phyloP scores from a whole-genome alignment of 2,888 invertebrate species.

The Oscheius sp. region DNA sequence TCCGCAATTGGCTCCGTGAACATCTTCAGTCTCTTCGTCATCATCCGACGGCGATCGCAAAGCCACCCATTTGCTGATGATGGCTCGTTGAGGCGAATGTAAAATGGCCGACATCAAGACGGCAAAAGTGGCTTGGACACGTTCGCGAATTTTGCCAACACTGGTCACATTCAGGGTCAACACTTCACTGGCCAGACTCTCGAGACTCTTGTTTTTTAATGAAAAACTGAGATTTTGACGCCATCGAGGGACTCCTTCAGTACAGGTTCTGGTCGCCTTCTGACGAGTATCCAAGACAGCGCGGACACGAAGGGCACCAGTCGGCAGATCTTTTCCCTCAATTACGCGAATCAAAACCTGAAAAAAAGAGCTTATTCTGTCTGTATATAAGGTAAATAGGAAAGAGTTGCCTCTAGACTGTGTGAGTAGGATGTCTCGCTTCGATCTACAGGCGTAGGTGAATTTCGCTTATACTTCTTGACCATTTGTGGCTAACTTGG shows the following conservation, averaged over 20 bases:
- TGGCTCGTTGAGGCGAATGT: constrained; percentile 41
- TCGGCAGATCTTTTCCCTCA: constrained; percentile 53
- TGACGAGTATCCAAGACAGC: constrained; percentile 44
- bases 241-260: constrained; percentile 57
- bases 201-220: constrained; percentile 37
- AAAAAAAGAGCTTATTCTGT: neutral
- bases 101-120: constrained; percentile 44
- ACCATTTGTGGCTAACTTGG: no score
- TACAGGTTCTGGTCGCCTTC: constrained; percentile 53
- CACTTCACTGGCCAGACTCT: constrained; percentile 47
- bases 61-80: constrained; percentile 65
- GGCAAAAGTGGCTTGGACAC: neutral
- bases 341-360: constrained; percentile 52
- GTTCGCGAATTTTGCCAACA: constrained; percentile 27
- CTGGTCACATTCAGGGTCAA: constrained; percentile 50
- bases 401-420: neutral
- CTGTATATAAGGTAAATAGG: neutral
- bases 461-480: no score
- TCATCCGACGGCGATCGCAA: constrained; percentile 48
- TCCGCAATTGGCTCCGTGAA: constrained; percentile 59
- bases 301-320: constrained; percentile 47
- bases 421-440: neutral
- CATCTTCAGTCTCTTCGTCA: constrained; percentile 41
- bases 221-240: constrained; percentile 44
- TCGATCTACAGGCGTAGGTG: no score